Conservation (phyloP, 2,888 invertebrate genomes). For the Lamellibrachia satsuma region DNA sequence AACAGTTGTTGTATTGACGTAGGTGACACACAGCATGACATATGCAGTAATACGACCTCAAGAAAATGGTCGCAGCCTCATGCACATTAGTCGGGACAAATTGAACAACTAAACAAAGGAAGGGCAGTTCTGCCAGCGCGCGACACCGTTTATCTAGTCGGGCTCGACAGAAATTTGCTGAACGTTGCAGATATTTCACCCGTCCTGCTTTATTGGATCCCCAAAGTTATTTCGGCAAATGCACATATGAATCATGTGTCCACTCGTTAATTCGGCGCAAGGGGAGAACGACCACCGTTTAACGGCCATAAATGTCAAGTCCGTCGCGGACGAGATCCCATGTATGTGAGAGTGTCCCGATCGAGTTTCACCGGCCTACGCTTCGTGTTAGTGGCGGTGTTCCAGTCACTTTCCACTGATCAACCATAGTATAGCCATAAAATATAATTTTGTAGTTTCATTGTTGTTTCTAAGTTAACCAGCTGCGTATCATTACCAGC, state of each 20-base stretch:
- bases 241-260: slow-evolving; percentile 7
- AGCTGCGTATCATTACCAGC: neutral
- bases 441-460: neutral
- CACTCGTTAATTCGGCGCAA: neutral
- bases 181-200: neutral
- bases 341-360: neutral
- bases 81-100: neutral
- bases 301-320: slow-evolving; percentile 17
- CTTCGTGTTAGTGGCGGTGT: neutral
- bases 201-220: neutral
- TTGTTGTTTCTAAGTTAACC: neutral
- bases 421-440: neutral
- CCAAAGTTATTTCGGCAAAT: neutral
- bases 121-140: neutral
- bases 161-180: neutral
- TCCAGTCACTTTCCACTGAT: neutral
- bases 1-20: neutral
- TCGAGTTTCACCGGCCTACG: slow-evolving; percentile 3
- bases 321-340: neutral
- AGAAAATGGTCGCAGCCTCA: neutral
- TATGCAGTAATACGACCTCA: neutral
- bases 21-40: neutral
- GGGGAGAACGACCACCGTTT: neutral
- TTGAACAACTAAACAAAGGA: slow-evolving; percentile 6
- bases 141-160: neutral